Base-by-base conservation (phyloP, 2,113 vertebrate genomes). In the Nesoenas mayeri region DNA sequence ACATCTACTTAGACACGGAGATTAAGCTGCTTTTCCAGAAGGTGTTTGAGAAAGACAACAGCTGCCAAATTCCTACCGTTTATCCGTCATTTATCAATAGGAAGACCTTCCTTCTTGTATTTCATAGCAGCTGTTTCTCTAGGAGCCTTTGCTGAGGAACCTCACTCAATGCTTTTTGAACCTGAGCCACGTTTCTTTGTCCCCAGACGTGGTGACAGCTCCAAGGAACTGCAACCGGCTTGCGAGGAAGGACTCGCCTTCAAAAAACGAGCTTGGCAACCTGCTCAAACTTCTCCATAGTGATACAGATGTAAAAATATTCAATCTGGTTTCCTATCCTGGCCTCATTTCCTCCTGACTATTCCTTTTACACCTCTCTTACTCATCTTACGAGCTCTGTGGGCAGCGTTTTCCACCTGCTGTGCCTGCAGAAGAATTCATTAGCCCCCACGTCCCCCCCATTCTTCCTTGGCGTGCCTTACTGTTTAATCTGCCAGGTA, bases 161-260 rank as follows among this genome's bases (percentile, higher is more conserved):
- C n/a, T 19, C 17, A 24, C 7, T 2, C 15, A 5, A 13, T 2
- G 15, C 24, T 58, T 74, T 70, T 26, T 66, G 50, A 80, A 77
- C 61, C 17, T 48, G 44, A 44, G 21, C 24, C 5, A 0, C 17
- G 2, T 48, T 80, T 78, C 47, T 40, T 34, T 36, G 50, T 48
- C 18, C 40, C 12, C 38, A 48, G 20, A 3, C n/a, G 18, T 17
- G 34, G n/a, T 31, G 32, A 32, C 24, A 84, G 40, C 69, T 61
- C 40, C 21, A 17, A 50, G 21, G 24, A 87, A 24, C 8, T 11
- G 0, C 29, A 28, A 5, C 0, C 3, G 1, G 28, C 28, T 8
- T 80, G 15, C 24, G 71, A 57, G 44, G 40, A 89, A 86, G 47
- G 67, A 48, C 29, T 73, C 40, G 2, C 19, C 65, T 62, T 70